Base-by-base conservation (phyloP, 2,797 vertebrate genomes). In the Typhlichthys subterraneus region DNA sequence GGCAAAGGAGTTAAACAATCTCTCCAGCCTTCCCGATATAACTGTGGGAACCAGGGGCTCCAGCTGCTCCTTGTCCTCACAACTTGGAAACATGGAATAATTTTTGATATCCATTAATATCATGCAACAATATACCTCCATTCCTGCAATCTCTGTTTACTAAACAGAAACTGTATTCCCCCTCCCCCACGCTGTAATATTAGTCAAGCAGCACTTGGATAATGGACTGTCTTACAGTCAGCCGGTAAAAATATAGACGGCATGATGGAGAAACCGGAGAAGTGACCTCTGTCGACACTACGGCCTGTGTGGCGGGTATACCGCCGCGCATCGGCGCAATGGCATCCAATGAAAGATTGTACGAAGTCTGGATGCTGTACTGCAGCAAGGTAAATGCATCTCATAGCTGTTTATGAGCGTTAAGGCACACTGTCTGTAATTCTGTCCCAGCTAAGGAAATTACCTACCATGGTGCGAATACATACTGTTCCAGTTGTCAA, bases 321-420 rank as follows among this genome's bases (percentile, higher is more conserved):
- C 1, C 45, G 54, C 63, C 48, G n/a, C 38, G 72, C n/a, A n/a
- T 4, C 9, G 5, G 46, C 46, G 85, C 85, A 87, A 98, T 99
- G 97, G 97, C 97, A 84, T 97, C 97, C 79, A 94, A 94, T 49
- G 97, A 99, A 86, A 94, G 97, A 82, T 91, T 98, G 53, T 99
- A 98, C 77, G 97, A 99, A 89, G 94, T 99, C 70, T 99, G 97
- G 97, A 98, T 98, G 97, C 94, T 99, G 63, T 99, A 99, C 85
- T 98, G 95, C 91, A 95, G 72, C 51, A 99, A 99, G 96, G 97
- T 98, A 92, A 90, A 57, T 66, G 6, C 15, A 17, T 5, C 3
- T 57, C 23, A 9, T 23, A 13, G 19, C 13, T 13, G 17, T 12
- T 12, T 46, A 12, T 4, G 9, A 50, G 12, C 54, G n/a, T 46